Percentiles rank a stretch among this genome's conserved stretches.
Conservation (phyloP, 2,113 vertebrate genomes). For the Silurus asotus region DNA sequence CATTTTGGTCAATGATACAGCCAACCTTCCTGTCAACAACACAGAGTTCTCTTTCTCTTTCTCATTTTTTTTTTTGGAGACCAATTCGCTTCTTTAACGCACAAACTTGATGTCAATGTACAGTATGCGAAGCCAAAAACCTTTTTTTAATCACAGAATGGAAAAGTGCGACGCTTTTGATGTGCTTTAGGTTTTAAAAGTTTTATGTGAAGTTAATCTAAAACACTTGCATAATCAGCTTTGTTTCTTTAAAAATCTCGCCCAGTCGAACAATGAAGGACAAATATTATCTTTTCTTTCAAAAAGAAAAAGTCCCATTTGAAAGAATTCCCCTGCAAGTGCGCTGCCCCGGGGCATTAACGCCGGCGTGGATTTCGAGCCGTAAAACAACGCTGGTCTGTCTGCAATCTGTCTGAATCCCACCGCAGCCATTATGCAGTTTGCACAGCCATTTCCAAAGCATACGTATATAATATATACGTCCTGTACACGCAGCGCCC, state of each 20-base stretch:
- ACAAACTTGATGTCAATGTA: not conserved
- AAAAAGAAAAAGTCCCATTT: not conserved
- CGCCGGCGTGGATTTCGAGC: not conserved
- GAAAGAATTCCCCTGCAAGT: not conserved
- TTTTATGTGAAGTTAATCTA: not conserved
- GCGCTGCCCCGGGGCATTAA: not conserved
- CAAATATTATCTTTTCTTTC: conserved; percentile 10
- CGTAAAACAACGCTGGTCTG: conserved; percentile 18
- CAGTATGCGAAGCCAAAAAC: not conserved
- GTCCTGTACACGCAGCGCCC: conserved; percentile 4
- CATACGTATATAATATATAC: conserved; percentile 12
- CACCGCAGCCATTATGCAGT: not conserved
- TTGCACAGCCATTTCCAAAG: conserved; percentile 1
- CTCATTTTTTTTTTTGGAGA: not conserved
- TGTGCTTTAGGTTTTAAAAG: not conserved
- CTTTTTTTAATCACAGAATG: not conserved
- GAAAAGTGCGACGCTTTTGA: not conserved
- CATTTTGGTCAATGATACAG: not conserved
- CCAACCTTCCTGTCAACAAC: not conserved
- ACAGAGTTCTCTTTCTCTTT: not conserved
- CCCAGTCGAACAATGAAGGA: not conserved
- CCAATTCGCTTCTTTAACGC: not conserved
- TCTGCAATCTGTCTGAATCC: conserved; percentile 26
- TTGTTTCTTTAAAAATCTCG: conserved; percentile 5
- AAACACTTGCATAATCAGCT: not conserved